Evolutionary conservation across 1,140 invertebrate genomes (phyloP).

Genomic region (Heliconius nattereri): DNA sequence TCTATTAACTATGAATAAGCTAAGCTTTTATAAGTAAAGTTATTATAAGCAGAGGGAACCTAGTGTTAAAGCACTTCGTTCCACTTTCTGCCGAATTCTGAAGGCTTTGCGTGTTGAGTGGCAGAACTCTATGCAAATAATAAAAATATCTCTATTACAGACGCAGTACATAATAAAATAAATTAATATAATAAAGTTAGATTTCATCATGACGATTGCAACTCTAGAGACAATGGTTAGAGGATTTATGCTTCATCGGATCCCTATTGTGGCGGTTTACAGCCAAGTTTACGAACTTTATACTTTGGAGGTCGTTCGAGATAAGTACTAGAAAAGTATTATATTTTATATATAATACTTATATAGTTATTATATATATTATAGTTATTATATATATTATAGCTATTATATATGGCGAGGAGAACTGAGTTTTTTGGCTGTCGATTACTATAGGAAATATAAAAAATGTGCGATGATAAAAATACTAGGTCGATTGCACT

Average conservation of each 20-base stretch:
- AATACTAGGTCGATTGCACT: too few relatives aligned
- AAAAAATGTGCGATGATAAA: neutral
- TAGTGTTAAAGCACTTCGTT: too few relatives aligned
- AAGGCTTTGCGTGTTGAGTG: too few relatives aligned
- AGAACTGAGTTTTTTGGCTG: neutral
- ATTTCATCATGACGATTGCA: conserved; percentile 5
- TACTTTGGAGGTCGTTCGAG: neutral
- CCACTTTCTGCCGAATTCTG: too few relatives aligned
- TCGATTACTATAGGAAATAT: neutral
- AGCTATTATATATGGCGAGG: too few relatives aligned
- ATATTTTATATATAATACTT: too few relatives aligned
- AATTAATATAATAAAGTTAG: neutral
- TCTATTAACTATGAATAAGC: too few relatives aligned
- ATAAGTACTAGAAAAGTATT: neutral
- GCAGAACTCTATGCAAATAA: too few relatives aligned
- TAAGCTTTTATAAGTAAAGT: too few relatives aligned
- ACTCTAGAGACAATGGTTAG: conserved; percentile 9
- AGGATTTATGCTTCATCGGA: conserved; percentile 18
- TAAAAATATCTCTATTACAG: too few relatives aligned
- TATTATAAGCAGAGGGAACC: too few relatives aligned
- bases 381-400: too few relatives aligned
- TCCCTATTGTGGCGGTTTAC: neutral
- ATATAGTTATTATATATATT: neutral
- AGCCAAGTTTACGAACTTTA: neutral
- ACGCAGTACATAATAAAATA: neutral